phyloP scores from a whole-genome alignment of 2,797 vertebrate genomes.

The Anguilla marmorata region DNA sequence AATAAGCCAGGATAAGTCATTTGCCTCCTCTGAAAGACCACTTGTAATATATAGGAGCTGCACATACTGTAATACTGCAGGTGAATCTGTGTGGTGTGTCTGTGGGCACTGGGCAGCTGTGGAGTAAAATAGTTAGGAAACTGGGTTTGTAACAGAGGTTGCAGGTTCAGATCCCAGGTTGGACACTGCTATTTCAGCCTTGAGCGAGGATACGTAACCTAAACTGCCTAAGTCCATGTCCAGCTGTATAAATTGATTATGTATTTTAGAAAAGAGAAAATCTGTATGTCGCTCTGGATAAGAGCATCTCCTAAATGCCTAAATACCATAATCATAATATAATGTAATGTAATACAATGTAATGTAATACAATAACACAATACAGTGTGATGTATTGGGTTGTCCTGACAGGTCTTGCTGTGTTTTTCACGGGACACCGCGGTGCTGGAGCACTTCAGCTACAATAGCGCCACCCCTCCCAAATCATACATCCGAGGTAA shows the following conservation, averaged over 20 bases:
- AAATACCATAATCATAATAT: background rate
- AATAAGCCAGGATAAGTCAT: too few relatives aligned
- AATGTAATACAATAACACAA: background rate
- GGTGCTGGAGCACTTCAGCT: conserved; percentile 89
- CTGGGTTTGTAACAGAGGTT: too few relatives aligned
- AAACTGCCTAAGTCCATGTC: too few relatives aligned
- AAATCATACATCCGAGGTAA: conserved; percentile 91
- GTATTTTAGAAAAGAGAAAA: background rate
- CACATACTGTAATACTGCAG: too few relatives aligned
- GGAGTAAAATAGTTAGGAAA: too few relatives aligned
- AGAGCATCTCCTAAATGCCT: background rate
- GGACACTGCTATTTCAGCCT: too few relatives aligned
- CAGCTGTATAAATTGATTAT: too few relatives aligned
- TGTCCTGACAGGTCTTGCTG: conserved; percentile 81
- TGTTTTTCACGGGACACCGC: conserved; percentile 95
- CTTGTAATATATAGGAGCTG: too few relatives aligned
- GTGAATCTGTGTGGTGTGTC: background rate
- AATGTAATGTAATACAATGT: background rate
- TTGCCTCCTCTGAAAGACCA: too few relatives aligned
- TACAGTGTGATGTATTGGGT: background rate
- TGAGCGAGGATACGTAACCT: too few relatives aligned
- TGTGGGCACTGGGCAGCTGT: background rate
- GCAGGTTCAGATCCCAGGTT: too few relatives aligned
- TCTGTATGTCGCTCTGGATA: background rate
- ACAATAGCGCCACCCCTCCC: conserved; percentile 93